Evolutionary conservation across 2,797 vertebrate species (phyloP).

Genomic region (Phrynocephalus vlangalii): DNA sequence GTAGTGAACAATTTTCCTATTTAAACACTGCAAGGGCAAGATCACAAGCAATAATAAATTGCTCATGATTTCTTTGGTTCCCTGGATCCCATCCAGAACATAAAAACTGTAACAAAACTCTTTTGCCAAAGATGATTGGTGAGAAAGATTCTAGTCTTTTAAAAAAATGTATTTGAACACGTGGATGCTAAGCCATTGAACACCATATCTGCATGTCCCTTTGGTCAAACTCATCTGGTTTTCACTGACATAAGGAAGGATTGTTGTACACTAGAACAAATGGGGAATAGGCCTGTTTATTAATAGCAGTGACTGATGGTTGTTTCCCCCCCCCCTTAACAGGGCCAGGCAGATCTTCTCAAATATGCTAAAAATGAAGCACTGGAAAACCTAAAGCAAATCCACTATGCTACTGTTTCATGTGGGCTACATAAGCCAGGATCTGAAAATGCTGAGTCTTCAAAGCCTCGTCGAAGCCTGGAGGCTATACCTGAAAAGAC

Average conservation of each 20-base stretch:
- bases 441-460: constrained; percentile 74
- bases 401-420: constrained; percentile 92
- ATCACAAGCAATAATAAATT: constrained; percentile 5
- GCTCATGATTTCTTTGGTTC: not conserved
- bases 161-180: not conserved
- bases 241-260: constrained; percentile 8
- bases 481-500: constrained; percentile 90
- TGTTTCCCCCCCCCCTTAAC: constrained; percentile 45
- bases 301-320: constrained; percentile 38
- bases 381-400: constrained; percentile 95
- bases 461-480: constrained; percentile 85
- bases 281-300: not conserved
- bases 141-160: constrained; percentile 11
- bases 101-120: constrained; percentile 26
- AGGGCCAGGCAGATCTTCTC: constrained; percentile 97
- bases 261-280: not conserved
- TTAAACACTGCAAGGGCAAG: not conserved
- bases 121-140: constrained; percentile 15
- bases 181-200: not conserved
- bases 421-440: constrained; percentile 89
- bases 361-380: constrained; percentile 94
- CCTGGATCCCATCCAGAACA: not conserved
- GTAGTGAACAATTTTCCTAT: not conserved
- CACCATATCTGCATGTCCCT: not conserved
- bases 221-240: not conserved